Base-by-base conservation (phyloP, 1,140 invertebrate genomes). In the Luehdorfia chinensis region DNA sequence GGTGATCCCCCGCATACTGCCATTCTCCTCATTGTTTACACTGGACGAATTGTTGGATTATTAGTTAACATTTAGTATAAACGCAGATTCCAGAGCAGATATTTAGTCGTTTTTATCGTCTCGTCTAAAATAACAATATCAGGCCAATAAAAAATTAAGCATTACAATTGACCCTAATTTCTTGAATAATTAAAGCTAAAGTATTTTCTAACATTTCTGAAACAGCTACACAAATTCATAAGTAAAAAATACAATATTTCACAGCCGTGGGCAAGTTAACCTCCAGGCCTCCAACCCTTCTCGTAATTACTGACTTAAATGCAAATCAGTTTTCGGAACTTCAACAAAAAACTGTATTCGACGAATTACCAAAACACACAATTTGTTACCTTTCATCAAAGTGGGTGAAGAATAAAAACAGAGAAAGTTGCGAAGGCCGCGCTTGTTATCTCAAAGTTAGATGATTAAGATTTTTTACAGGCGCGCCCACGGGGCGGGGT, bases 381-480 rank as follows among this genome's bases (percentile, higher is more conserved):
- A 76, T 67, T 71, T 66, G 52, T 63, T 66, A 64, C 61, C 68
- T 67, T 67, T 68, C 63, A 66, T 70, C 66, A 73, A 73, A 67
- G 64, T 18, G 2, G 8, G 12, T 7, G 23, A 54, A 58, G 30
- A 70, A 61, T 54, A 59, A 66, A 66, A 55, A 59, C 55, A 58
- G 33, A 50, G 45, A 63, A 66, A 70, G 58, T 65, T 63, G 47
- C 48, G 37, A 49, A 63, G 27, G 14, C 27, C 25, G 27, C 59
- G 55, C 68, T 76, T 67, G 67, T 71, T 71, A 55, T 65, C 50
- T 63, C 52, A 36, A 59, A 71, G 63, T 73, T 71, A 31, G 59
- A 65, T 65, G 67, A 76, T 69, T 76, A 66, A 66, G 69, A 67
- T 66, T 68, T 73, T 72, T 65, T 59, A 46, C 46, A 14, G 46